These are phyloP conservation scores for Rhogogaster chlorosoma DNA, from an alignment of 2,888 invertebrate genomes.

Conservation along the genomic window DNA sequence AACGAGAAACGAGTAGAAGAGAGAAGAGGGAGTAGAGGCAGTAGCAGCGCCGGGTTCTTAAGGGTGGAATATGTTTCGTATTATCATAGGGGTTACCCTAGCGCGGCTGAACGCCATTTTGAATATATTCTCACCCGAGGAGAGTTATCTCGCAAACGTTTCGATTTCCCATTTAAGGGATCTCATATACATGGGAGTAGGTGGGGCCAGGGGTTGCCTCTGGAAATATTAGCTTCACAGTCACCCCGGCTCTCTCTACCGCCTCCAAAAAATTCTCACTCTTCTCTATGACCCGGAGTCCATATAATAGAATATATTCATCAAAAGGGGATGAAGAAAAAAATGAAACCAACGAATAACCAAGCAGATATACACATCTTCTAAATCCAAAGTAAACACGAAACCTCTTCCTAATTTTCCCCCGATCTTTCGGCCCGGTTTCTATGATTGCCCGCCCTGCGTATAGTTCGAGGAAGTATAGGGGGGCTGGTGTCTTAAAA, in stretches of 20 bases:
- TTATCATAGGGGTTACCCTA: slow-evolving; percentile 75
- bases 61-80: slow-evolving; percentile 78
- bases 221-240: slow-evolving; percentile 51
- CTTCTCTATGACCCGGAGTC: slow-evolving; percentile 32
- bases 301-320: slow-evolving; percentile 44
- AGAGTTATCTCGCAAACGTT: slow-evolving; percentile 77
- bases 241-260: slow-evolving; percentile 52
- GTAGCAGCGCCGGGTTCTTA: slow-evolving; percentile 62
- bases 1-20: slow-evolving; percentile 37
- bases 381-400: not conserved
- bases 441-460: not conserved
- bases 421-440: not conserved
- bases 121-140: slow-evolving; percentile 77
- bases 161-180: slow-evolving; percentile 78
- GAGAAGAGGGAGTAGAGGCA: slow-evolving; percentile 5
- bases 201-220: slow-evolving; percentile 59
- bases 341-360: not conserved
- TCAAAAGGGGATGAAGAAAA: not conserved
- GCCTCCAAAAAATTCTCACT: slow-evolving; percentile 46
- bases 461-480: not conserved
- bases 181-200: slow-evolving; percentile 68
- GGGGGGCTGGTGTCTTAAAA: slow-evolving; percentile 27
- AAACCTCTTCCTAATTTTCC: not conserved
- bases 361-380: not conserved
- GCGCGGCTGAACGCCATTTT: slow-evolving; percentile 74